Base-by-base conservation (phyloP, 64 coral and sea anemone species). In the Porites lutea region DNA sequence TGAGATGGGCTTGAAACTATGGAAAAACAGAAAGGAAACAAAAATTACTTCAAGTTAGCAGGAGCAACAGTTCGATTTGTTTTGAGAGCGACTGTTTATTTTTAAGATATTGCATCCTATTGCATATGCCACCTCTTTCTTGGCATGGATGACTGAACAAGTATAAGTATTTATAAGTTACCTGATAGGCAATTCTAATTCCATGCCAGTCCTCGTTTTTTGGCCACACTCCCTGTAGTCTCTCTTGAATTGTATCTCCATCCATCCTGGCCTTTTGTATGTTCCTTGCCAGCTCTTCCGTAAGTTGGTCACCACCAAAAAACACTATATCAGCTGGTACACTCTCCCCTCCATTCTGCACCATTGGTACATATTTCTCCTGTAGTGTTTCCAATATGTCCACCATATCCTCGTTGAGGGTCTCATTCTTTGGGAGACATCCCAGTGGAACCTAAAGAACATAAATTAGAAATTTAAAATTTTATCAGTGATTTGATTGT, bases 131-230 rank as follows among this genome's bases (percentile, higher is more conserved):
- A 48, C 16, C 61, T 79, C 37, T 19, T 90, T 37, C 16, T 65
- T 66, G 45, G 53, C 62, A 90, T 47, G 47, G 46, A 66, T 66
- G 52, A 65, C 45, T 18, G 52, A 64, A 22, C 46, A 54, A 27
- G 47, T 37, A 68, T 70, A 71, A 22, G 5, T 27, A 83, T 82
- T 53, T 48, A 19, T 76, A 51, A 65, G 82, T 48, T 76, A 80
- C 86, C 51, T 89, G 18, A 51, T 89, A 94, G 13, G 86, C 92
- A 64, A 82, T 94, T 62, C 86, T 72, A 49, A 89, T 94, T 48
- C 64, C 92, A 88, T 93, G 92, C 92, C 92, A 93, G 37, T 94
- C 87, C 72, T 94, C 87, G 46, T 94, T 89, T 69, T 95, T 95
- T 50, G 88, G 82, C 80, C 93, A 90, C 2, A 61, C 15, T 76